Percentiles rank a stretch among this genome's conserved stretches.
phyloP scores from a whole-genome alignment of 2,797 vertebrate species.

The Antrozous pallidus region DNA sequence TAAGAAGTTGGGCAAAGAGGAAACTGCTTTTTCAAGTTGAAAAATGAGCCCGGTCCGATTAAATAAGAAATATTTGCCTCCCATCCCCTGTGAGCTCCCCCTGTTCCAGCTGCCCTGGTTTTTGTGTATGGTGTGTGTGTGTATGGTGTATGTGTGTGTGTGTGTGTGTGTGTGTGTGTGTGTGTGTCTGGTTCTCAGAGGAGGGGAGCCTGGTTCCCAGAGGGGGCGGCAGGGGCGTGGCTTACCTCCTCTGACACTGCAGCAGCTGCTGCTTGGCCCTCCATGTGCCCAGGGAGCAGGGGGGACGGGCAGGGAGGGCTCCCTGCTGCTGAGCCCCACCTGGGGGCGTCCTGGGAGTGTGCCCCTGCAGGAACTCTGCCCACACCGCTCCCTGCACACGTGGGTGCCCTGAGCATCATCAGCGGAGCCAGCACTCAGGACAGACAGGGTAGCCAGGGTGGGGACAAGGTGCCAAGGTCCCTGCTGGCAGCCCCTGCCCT shows the following conservation, averaged over 20 bases:
- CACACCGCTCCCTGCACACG: neutral
- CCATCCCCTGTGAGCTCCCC: neutral
- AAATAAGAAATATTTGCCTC: neutral
- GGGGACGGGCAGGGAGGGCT: neutral
- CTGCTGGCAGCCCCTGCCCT: too few relatives aligned
- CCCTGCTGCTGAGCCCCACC: neutral
- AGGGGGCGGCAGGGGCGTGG: neutral
- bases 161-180: too few relatives aligned
- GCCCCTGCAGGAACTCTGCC: neutral
- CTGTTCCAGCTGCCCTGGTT: neutral
- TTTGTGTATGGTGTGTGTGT: too few relatives aligned
- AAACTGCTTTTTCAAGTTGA: conserved; percentile 1
- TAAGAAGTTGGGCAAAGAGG: neutral
- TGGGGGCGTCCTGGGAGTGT: too few relatives aligned
- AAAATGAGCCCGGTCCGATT: neutral
- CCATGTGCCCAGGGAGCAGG: neutral
- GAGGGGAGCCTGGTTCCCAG: too few relatives aligned
- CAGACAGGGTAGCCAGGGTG: too few relatives aligned
- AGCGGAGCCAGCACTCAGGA: neutral
- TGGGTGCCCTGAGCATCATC: neutral
- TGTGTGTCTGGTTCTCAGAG: too few relatives aligned
- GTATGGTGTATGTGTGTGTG: too few relatives aligned
- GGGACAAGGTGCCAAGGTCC: too few relatives aligned
- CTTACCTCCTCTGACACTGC: neutral
- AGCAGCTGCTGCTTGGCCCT: neutral